Evolutionary conservation across 2,113 vertebrate species (phyloP).

Genomic region (Panthera leo): DNA sequence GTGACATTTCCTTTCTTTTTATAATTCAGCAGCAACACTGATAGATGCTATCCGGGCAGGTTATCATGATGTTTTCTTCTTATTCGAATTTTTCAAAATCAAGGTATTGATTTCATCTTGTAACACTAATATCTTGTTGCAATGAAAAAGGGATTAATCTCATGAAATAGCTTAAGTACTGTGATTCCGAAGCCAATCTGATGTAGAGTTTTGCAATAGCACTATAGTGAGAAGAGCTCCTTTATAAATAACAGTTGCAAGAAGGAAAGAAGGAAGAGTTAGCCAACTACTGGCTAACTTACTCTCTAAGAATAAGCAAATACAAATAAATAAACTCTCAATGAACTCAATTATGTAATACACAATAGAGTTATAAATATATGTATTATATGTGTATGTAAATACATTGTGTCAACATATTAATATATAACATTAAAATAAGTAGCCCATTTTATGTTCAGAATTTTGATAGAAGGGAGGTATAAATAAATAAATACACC

Average conservation of each 20-base stretch:
- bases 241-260: background rate
- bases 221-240: background rate
- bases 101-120: slow-evolving; percentile 55
- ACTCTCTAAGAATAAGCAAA: background rate
- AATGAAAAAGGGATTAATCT: slow-evolving; percentile 39
- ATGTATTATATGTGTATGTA: background rate
- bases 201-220: background rate
- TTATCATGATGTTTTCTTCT: slow-evolving; percentile 29
- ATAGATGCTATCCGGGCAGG: background rate
- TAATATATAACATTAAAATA: background rate
- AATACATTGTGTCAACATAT: background rate
- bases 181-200: background rate
- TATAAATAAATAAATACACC: background rate
- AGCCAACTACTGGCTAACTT: background rate
- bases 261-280: background rate
- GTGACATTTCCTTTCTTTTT: background rate
- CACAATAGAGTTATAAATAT: background rate
- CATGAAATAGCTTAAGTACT: background rate
- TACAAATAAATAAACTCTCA: background rate
- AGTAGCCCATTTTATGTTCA: background rate
- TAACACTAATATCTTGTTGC: slow-evolving; percentile 14
- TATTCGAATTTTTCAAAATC: slow-evolving; percentile 47
- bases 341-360: background rate
- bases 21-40: background rate
- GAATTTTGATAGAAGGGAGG: background rate